These are phyloP conservation scores for Boulengerochromis microlepis DNA, from an alignment of 2,113 vertebrate species.

Conservation along the genomic window DNA sequence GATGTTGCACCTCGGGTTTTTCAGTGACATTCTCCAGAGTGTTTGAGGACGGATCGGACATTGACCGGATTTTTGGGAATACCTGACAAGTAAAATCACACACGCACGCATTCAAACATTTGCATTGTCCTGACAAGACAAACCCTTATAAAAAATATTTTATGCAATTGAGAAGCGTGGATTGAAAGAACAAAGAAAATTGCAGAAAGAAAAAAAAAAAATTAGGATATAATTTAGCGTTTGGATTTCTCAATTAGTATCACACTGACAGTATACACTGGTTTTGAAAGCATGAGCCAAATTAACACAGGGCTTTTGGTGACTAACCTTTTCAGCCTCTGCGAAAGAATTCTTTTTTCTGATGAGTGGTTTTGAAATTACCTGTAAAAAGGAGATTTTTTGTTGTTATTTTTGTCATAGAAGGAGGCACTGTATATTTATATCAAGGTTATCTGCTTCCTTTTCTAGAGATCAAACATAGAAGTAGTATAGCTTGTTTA, in stretches of 20 bases:
- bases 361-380: not conserved
- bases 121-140: not conserved
- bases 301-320: not conserved
- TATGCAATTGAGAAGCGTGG: not conserved
- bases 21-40: not conserved
- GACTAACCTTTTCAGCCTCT: slow-evolving; percentile 17
- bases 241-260: not conserved
- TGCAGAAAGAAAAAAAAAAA: not conserved
- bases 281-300: not conserved
- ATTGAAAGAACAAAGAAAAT: not conserved
- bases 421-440: not conserved
- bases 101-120: not conserved
- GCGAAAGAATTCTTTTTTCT: not conserved
- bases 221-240: not conserved
- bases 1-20: not conserved
- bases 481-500: not conserved
- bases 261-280: not conserved
- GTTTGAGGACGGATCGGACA: slow-evolving; percentile 25
- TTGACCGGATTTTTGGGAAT: not conserved
- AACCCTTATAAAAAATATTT: not conserved
- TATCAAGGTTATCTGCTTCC: not conserved
- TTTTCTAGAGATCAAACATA: not conserved
- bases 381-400: not conserved
- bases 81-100: not conserved
- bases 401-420: not conserved